These are phyloP conservation scores for Scyliorhinus canicula DNA, from an alignment of 2,797 vertebrate genomes.

Conservation along the genomic window DNA sequence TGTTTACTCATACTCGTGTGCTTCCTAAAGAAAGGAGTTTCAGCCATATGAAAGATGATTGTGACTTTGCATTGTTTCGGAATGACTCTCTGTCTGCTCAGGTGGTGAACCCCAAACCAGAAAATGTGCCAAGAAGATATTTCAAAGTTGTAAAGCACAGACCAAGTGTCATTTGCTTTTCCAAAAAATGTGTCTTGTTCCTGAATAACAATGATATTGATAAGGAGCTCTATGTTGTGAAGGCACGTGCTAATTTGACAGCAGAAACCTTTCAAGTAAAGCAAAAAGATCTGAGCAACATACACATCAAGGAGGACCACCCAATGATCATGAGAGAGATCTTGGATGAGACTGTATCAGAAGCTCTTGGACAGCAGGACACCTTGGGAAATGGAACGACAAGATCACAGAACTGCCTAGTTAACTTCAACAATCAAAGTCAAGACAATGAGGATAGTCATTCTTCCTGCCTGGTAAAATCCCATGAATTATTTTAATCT, in stretches of 20 bases:
- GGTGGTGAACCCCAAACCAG: background rate
- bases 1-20: background rate
- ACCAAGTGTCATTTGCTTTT: conserved; percentile 6
- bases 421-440: no score
- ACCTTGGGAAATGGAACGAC: background rate
- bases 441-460: background rate
- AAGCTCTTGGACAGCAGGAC: background rate
- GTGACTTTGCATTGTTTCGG: background rate
- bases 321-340: background rate
- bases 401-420: background rate
- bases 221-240: background rate
- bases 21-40: background rate
- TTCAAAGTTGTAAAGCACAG: background rate
- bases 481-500: background rate
- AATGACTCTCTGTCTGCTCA: background rate
- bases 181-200: background rate
- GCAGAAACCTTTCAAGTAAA: background rate
- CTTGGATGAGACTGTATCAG: background rate
- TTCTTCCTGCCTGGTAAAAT: background rate
- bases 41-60: background rate
- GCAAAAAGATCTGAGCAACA: background rate
- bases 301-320: background rate
- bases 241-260: background rate
- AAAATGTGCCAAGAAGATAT: background rate
- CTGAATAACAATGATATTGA: background rate